These are phyloP conservation scores for Poecilia latipinna DNA, from an alignment of 2,113 vertebrate genomes.

Conservation along the genomic window DNA sequence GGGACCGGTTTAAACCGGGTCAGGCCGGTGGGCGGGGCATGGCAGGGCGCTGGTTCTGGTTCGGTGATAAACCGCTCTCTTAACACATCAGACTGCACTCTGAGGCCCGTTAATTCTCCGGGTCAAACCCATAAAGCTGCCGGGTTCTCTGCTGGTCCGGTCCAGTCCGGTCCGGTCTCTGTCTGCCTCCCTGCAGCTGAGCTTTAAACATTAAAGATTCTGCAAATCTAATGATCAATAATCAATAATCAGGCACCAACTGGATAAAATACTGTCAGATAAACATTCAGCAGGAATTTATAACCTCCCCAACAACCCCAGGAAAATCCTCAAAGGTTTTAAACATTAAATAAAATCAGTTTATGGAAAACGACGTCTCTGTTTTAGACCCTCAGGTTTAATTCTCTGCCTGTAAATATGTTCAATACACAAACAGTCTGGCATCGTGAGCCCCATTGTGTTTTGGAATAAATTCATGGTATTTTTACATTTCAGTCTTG, in stretches of 20 bases:
- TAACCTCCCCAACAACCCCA: background rate
- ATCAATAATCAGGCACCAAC: no score
- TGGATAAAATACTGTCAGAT: no score
- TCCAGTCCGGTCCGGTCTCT: conserved; percentile 36
- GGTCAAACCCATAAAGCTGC: conserved; percentile 68
- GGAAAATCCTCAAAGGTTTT: no score
- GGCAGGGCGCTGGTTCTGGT: conserved; percentile 51
- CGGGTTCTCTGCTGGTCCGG: conserved; percentile 50
- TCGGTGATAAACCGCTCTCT: conserved; percentile 52
- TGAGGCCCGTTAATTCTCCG: conserved; percentile 52
- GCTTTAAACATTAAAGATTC: background rate
- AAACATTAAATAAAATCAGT: background rate
- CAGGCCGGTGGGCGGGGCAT: conserved; percentile 41
- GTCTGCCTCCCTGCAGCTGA: conserved; percentile 24
- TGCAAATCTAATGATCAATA: no score
- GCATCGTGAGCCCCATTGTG: no score
- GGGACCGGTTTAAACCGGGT: conserved; percentile 53
- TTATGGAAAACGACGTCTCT: background rate
- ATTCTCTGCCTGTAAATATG: no score
- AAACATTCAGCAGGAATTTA: background rate
- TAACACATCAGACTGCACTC: conserved; percentile 59
- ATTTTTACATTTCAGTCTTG: no score
- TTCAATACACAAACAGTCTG: no score
- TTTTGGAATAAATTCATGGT: no score
- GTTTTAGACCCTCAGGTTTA: no score